Percentiles rank a stretch among this genome's conserved stretches.
These are phyloP conservation scores for Oegoconia quadripuncta DNA, from an alignment of 2,888 invertebrate species.

Conservation along the genomic window DNA sequence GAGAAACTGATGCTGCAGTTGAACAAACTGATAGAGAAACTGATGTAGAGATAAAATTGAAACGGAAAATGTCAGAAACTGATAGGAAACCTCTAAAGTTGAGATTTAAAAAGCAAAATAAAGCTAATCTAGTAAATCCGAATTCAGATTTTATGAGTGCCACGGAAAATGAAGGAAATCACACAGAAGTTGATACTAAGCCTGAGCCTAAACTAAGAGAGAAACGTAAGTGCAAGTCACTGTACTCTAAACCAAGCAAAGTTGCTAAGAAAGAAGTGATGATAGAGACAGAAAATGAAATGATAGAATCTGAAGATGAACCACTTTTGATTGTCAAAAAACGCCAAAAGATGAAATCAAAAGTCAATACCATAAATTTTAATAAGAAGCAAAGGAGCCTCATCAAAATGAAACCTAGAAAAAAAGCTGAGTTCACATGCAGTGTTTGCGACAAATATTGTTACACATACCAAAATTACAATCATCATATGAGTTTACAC, in stretches of 20 bases:
- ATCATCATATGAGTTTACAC: conserved; percentile 57
- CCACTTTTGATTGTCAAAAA: conserved; percentile 31
- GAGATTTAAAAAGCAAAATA: conserved; percentile 7
- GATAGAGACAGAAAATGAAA: not conserved
- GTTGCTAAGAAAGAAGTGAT: conserved; percentile 2
- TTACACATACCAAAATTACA: conserved; percentile 59
- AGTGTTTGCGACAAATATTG: conserved; percentile 55
- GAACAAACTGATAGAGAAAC: not conserved
- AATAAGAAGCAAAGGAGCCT: conserved; percentile 12
- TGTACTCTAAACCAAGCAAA: conserved; percentile 5
- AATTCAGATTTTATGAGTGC: conserved; percentile 23
- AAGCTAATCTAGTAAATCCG: conserved; percentile 5
- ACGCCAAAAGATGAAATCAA: conserved; percentile 8
- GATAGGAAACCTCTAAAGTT: conserved; percentile 10
- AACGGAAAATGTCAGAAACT: not conserved
- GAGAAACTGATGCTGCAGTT: not conserved
- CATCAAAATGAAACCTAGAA: conserved; percentile 8
- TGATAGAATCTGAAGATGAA: conserved; percentile 40
- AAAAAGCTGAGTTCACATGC: conserved; percentile 44
- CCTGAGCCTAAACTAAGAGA: not conserved
- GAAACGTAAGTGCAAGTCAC: conserved; percentile 25
- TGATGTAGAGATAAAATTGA: not conserved
- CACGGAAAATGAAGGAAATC: conserved; percentile 34
- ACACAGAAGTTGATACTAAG: conserved; percentile 25
- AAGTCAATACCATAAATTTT: conserved; percentile 7